Evolutionary conservation across 2,113 vertebrate genomes (phyloP), one percentile per base, ranked within the genome.

Genomic region (Mixornis gularis): DNA sequence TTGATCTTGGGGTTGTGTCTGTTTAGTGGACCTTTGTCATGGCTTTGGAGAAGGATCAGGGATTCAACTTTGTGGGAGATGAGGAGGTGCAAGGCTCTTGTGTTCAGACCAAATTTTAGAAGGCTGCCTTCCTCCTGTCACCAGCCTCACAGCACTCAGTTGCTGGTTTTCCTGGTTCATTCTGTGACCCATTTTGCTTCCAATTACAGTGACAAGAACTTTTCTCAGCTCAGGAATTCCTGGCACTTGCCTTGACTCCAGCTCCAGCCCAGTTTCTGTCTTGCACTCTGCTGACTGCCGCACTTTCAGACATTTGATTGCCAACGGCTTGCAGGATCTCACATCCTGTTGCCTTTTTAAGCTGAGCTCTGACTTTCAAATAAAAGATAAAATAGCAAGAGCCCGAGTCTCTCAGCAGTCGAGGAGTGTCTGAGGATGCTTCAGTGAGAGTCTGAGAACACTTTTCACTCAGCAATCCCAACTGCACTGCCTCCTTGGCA

Each of bases 1-100:
- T 26, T 2, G 36, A 6, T 5, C 1, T 69, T 9, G 0, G 1
- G 22, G 55, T 3, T 9, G 32, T 21, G 17, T 16, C 49, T 63
- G 12, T 56, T 32, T 41, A 20, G 11, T 3, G n/a, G 9, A 38
- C 19, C 12, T 6, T 0, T n/a, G 12, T 15, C 17, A 2, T 14
- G 30, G 21, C 60, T 65, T 12, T 34, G 58, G 70, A 60, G 68
- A 13, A 58, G 27, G 70, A 66, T 6, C 29, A 41, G 43, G 65
- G 51, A 9, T 22, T 11, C 2, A 36, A 3, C 13, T 27, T 19
- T 11, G 6, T 51, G 63, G 58, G n/a, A 49, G 15, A 16, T 8
- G 10, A 79, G 36, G 60, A 69, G 40, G 16, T 51, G 32, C 62
- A 41, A 3, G 24, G 58, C 30, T 64, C n/a, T 22, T 55, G 12